Evolutionary conservation across 2,113 vertebrate genomes (phyloP).

Genomic region (Xiphorhynchus elegans): DNA sequence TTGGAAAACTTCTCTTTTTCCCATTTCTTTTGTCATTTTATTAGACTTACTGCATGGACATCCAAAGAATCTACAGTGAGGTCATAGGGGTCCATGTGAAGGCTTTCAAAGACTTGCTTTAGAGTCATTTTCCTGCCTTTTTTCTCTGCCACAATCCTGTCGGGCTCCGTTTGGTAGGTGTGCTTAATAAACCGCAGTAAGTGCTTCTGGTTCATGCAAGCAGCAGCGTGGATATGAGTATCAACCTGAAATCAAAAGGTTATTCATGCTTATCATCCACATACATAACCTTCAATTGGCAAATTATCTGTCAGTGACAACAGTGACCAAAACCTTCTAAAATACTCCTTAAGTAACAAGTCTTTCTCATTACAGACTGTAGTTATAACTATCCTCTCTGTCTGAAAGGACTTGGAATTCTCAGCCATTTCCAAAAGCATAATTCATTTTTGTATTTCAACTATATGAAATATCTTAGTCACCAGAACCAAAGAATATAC

Average conservation of each 20-base stretch:
- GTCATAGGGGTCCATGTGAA: slow-evolving; percentile 95
- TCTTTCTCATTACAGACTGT: background rate
- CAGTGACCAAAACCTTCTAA: background rate
- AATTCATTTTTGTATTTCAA: background rate
- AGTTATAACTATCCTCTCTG: background rate
- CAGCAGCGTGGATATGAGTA: slow-evolving; percentile 96
- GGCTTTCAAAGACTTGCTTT: slow-evolving; percentile 87
- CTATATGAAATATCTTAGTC: background rate
- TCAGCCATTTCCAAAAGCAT: background rate
- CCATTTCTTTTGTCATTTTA: background rate
- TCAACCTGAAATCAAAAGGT: slow-evolving; percentile 85
- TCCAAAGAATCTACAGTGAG: slow-evolving; percentile 98
- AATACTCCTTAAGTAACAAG: background rate
- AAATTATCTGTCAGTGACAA: background rate
- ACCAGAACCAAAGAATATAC: background rate
- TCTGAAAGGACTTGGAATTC: background rate
- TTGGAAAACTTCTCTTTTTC: background rate
- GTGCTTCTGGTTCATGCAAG: slow-evolving; percentile 98
- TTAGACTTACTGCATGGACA: slow-evolving; percentile 90
- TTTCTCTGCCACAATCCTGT: slow-evolving; percentile 87
- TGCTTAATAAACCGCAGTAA: slow-evolving; percentile 92
- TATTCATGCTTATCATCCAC: background rate
- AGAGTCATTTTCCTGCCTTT: slow-evolving; percentile 84
- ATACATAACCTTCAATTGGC: background rate
- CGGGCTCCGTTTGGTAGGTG: slow-evolving; percentile 85